Evolutionary conservation across 2,888 invertebrate genomes (phyloP).

Genomic region (Atrina japonica): DNA sequence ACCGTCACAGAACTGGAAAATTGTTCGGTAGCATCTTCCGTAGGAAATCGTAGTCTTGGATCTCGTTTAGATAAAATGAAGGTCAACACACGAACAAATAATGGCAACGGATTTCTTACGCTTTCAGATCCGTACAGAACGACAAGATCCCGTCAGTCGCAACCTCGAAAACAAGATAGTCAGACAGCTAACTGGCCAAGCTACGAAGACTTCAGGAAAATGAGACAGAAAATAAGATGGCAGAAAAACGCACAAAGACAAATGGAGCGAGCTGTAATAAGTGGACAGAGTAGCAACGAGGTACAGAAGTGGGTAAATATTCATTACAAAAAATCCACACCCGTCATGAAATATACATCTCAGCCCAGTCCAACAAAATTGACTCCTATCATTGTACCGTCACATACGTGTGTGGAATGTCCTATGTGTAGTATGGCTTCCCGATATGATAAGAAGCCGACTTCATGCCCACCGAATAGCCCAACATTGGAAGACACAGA

Average conservation of each 20-base stretch:
- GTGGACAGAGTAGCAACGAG: slow-evolving; percentile 8
- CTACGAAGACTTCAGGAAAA: slow-evolving; percentile 38
- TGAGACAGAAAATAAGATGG: slow-evolving; percentile 36
- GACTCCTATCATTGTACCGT: slow-evolving; percentile 42
- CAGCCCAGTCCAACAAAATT: slow-evolving; percentile 18
- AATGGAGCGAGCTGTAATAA: slow-evolving; percentile 1
- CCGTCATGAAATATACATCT: slow-evolving; percentile 23
- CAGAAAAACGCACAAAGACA: slow-evolving; percentile 22
- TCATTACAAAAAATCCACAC: slow-evolving; percentile 31
- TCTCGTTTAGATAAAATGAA: slow-evolving; percentile 10
- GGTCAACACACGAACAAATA: not conserved
- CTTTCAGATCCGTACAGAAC: slow-evolving; percentile 20
- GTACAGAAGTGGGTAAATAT: slow-evolving; percentile 37
- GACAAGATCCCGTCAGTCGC: not conserved
- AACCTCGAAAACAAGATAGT: not conserved
- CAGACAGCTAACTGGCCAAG: slow-evolving; percentile 25
- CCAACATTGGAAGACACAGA: slow-evolving; percentile 18
- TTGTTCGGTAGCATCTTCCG: not conserved
- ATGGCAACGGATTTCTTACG: not conserved
- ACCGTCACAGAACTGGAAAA: not conserved
- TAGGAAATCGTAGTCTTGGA: not conserved
- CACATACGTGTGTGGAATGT: slow-evolving; percentile 37
- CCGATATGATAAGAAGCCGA: slow-evolving; percentile 16
- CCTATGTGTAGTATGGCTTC: slow-evolving; percentile 24
- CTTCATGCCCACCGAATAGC: slow-evolving; percentile 43